phyloP scores from a whole-genome alignment of 2,888 invertebrate species.

The Epistrophe eligans region DNA sequence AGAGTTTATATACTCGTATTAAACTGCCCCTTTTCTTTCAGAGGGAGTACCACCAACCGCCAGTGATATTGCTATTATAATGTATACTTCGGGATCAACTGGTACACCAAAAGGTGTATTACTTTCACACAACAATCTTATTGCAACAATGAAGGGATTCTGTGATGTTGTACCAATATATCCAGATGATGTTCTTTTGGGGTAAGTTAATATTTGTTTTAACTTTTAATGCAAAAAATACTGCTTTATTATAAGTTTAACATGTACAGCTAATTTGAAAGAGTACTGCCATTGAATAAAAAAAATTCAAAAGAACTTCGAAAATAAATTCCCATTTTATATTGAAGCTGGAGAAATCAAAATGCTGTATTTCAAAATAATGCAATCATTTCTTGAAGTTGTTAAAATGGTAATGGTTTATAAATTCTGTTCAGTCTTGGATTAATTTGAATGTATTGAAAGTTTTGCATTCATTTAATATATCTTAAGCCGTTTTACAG shows the following conservation, averaged over 20 bases:
- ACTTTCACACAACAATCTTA: slow-evolving; percentile 92
- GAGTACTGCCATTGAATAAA: no score
- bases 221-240: background rate
- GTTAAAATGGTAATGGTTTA: no score
- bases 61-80: slow-evolving; percentile 96
- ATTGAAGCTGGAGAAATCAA: no score
- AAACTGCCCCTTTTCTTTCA: slow-evolving; percentile 79
- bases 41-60: slow-evolving; percentile 87
- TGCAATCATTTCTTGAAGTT: no score
- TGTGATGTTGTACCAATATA: slow-evolving; percentile 90
- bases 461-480: no score
- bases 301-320: no score
- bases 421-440: no score
- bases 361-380: no score
- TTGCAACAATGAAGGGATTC: slow-evolving; percentile 92
- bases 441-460: no score
- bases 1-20: background rate
- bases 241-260: background rate
- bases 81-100: slow-evolving; percentile 99
- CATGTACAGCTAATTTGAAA: no score
- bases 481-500: no score
- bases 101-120: slow-evolving; percentile 97
- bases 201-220: slow-evolving; percentile 76
- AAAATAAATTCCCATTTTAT: no score
- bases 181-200: slow-evolving; percentile 93